These are phyloP conservation scores for Gymnosoma rotundatum DNA, from an alignment of 2,888 invertebrate species.

Conservation along the genomic window DNA sequence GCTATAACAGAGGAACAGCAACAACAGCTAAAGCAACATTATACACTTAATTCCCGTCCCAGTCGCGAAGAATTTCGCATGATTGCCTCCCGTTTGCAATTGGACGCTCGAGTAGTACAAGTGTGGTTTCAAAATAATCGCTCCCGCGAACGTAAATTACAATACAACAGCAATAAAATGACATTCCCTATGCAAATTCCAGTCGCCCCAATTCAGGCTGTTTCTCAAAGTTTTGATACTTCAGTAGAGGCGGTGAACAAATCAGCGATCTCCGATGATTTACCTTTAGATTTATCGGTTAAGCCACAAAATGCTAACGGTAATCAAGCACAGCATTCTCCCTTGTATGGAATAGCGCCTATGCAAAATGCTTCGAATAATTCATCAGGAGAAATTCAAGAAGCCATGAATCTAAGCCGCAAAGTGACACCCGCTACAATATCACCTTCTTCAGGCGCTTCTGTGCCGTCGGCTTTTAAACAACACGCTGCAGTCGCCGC, in stretches of 20 bases:
- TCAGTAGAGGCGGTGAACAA: slow-evolving; percentile 43
- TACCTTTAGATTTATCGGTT: slow-evolving; percentile 95
- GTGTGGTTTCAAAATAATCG: slow-evolving; percentile 99
- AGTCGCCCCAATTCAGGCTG: slow-evolving; percentile 73
- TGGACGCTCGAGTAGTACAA: slow-evolving; percentile 91
- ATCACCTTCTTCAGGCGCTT: slow-evolving; percentile 76
- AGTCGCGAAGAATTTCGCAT: slow-evolving; percentile 95
- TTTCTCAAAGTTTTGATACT: slow-evolving; percentile 42
- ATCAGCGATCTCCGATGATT: slow-evolving; percentile 84
- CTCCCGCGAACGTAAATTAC: slow-evolving; percentile 91
- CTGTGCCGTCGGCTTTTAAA: slow-evolving; percentile 73
- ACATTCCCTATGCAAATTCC: slow-evolving; percentile 70
- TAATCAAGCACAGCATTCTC: slow-evolving; percentile 82
- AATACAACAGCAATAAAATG: slow-evolving; percentile 74
- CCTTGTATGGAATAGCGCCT: slow-evolving; percentile 85
- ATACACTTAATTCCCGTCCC: slow-evolving; percentile 94
- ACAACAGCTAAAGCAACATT: slow-evolving; percentile 93
- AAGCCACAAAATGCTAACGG: slow-evolving; percentile 86
- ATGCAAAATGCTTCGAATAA: slow-evolving; percentile 82
- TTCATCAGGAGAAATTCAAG: slow-evolving; percentile 81
- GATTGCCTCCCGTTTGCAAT: slow-evolving; percentile 90
- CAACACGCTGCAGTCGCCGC: slow-evolving; percentile 75
- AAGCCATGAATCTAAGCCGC: slow-evolving; percentile 90
- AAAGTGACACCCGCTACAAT: slow-evolving; percentile 83
- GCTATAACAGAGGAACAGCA: slow-evolving; percentile 97